Evolutionary conservation across 2,797 vertebrate genomes (phyloP), one percentile per base, ranked within the genome.

Genomic region (Hemitrygon akajei): DNA sequence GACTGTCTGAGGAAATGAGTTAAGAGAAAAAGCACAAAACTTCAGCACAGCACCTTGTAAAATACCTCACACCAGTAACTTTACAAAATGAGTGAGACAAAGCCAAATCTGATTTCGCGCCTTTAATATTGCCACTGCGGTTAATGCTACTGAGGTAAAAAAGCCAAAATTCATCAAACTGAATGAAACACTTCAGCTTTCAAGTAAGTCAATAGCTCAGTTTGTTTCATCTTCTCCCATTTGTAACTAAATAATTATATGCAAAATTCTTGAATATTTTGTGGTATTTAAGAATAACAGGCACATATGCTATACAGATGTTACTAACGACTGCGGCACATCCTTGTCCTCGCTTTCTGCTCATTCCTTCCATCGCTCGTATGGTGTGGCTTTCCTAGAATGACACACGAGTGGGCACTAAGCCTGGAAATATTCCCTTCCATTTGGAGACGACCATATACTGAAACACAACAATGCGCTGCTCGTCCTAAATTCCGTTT

Each of bases 301-400:
- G n/a, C 60, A 89, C 86, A 89, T 63, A 89, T 89, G 86, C 86
- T 89, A 18, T 22, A 20, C 60, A 89, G 60, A 89, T 69, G 60
- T 89, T 22, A 6, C n/a, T 20, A 34, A 66, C 16, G 5, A 69
- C 34, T 89, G 30, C 60, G 69, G n/a, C n/a, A 37, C 34, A 9
- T 89, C n/a, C 7, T 60, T 69, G n/a, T 27, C 58, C 56, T n/a
- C 47, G 25, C 60, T 86, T 86, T 63, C 82, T 6, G 58, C 56
- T 86, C 56, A 86, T n/a, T 60, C 56, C 58, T 86, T 86, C 82
- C 82, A 86, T 60, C 11, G 58, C 82, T 60, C 30, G 56, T 56
- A 10, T 69, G 34, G 6, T 69, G 86, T 34, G n/a, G n/a, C 86
- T 89, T 89, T 89, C 86, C n/a, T 69, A 25, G 16, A 2, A 69